Conservation (phyloP, 2,113 vertebrate genomes). For the Mus musculus region GRCm39 chr7:35201501-35202000, state of each 20-base stretch:
- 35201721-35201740: background rate
- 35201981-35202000: background rate
- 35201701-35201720: background rate
- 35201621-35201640: background rate
- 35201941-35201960: background rate
- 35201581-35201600: background rate
- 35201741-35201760: background rate
- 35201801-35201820: background rate
- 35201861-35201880: background rate
- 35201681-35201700: background rate
- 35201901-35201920: too few relatives aligned
- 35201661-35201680: background rate
- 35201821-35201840: background rate
- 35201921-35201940: background rate
- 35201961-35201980: background rate
- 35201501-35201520: background rate
- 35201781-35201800: background rate
- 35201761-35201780: background rate
- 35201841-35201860: background rate
- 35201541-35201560: background rate
- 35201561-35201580: background rate
- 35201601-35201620: background rate
- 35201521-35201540: background rate
- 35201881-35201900: background rate
- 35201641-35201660: background rate